Percentiles rank a stretch among this genome's conserved stretches.
These are phyloP conservation scores for Hypolimnas misippus DNA, from an alignment of 2,888 invertebrate species.

Conservation along the genomic window DNA sequence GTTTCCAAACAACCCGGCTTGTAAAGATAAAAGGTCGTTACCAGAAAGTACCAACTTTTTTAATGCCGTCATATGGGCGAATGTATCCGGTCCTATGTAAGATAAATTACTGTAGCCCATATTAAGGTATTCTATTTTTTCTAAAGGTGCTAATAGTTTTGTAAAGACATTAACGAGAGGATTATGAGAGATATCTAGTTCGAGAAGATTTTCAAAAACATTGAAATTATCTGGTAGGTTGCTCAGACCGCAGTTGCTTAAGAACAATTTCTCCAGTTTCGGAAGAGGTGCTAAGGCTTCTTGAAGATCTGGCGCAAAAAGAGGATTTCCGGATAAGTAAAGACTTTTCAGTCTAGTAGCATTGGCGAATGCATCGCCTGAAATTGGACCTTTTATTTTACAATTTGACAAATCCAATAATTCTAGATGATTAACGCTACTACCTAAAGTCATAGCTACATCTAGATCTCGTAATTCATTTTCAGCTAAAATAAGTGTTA, in stretches of 20 bases:
- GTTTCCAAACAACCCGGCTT: conserved; percentile 87
- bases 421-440: conserved; percentile 86
- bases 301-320: conserved; percentile 87
- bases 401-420: conserved; percentile 88
- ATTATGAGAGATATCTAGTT: conserved; percentile 88
- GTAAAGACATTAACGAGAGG: conserved; percentile 88
- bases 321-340: conserved; percentile 87
- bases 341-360: conserved; percentile 86
- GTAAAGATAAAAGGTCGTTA: conserved; percentile 86
- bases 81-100: conserved; percentile 86
- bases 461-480: conserved; percentile 87
- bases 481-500: conserved; percentile 85
- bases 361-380: conserved; percentile 87
- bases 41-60: conserved; percentile 87
- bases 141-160: conserved; percentile 85
- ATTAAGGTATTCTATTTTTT: conserved; percentile 87
- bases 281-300: conserved; percentile 86
- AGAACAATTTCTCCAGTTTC: conserved; percentile 86
- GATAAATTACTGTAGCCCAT: conserved; percentile 90
- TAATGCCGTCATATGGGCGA: conserved; percentile 87
- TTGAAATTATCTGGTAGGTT: conserved; percentile 87
- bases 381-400: conserved; percentile 86
- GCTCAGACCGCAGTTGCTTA: conserved; percentile 87
- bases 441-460: conserved; percentile 86
- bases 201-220: conserved; percentile 86